Evolutionary conservation across 2,888 invertebrate genomes (phyloP), one percentile per base, ranked within the genome.

Genomic region (Brachypalpus laphriformis): DNA sequence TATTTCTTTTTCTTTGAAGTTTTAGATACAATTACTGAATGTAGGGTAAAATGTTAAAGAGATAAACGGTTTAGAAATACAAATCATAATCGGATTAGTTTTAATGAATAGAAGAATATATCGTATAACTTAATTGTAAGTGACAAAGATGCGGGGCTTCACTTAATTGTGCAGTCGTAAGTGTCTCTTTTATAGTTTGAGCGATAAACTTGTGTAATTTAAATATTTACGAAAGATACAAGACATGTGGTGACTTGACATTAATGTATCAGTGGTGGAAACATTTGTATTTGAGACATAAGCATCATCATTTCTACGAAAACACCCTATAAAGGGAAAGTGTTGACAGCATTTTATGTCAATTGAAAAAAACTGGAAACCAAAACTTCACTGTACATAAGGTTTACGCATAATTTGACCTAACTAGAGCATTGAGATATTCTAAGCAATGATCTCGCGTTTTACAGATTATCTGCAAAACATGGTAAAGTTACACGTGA

Each of bases 71-170:
- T 5, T 63, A 40, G 6, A 45, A 2, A 22, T 42, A 22, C 42
- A 49, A 68, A 59, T 59, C 49, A 49, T 49, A 59, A 59, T 59
- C 59, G 49, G 49, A 68, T 57, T 66, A 68, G 16, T 2, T 9
- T 9, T 9, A 8, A 8, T 56, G 9, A 56, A 34, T 18, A 31
- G 18, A 16, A 20, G 5, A 34, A n/a, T 14, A 65, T 11, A 31
- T 49, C 49, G 8, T 49, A 16, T 25, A 6, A 9, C 25, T 31
- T 1, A 8, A 18, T 22, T 14, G 37, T 0, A 22, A 7, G 5
- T 31, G 28, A 18, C 28, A 11, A 25, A 7, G 42, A 66, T 34
- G 51, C 28, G 34, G 22, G 9, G 14, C 28, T 22, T 47, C 14
- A 22, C 14, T 70, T 45, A 40, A 68, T 54, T 68, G 66, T 16